Percentiles rank a stretch among this genome's conserved stretches.
Conservation (phyloP, 2,888 invertebrate genomes). For the Morinoia aosen region DNA sequence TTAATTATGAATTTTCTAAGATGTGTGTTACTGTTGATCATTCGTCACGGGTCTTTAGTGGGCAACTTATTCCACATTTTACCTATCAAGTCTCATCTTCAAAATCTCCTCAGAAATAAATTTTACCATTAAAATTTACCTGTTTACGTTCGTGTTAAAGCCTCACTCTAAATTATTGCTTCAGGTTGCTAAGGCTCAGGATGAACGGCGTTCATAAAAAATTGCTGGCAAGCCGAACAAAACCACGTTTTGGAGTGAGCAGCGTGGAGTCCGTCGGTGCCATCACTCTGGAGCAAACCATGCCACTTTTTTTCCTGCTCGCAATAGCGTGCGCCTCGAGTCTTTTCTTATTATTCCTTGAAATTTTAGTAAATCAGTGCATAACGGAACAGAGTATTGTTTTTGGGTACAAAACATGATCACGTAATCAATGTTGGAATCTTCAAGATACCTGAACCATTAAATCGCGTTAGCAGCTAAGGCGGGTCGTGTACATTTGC, state of each 20-base stretch:
- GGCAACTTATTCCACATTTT: neutral
- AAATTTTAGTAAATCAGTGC: neutral
- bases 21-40: neutral
- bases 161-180: neutral
- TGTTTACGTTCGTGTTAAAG: neutral
- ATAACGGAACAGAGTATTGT: neutral
- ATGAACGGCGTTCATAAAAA: neutral
- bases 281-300: slow-evolving; percentile 31
- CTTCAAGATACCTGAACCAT: neutral
- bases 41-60: neutral
- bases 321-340: neutral
- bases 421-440: neutral
- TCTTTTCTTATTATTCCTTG: neutral
- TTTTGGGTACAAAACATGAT: neutral
- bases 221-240: neutral
- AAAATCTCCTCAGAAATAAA: neutral
- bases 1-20: neutral
- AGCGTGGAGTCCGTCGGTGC: neutral
- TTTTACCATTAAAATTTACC: neutral
- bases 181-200: neutral
- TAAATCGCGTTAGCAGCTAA: too few relatives aligned
- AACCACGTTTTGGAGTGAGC: neutral
- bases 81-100: neutral
- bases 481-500: too few relatives aligned
- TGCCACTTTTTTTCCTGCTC: neutral